Percentiles rank a stretch among this genome's conserved stretches.
Evolutionary conservation across 2,797 vertebrate genomes (phyloP).

Genomic region (Rhinophrynus dorsalis): DNA sequence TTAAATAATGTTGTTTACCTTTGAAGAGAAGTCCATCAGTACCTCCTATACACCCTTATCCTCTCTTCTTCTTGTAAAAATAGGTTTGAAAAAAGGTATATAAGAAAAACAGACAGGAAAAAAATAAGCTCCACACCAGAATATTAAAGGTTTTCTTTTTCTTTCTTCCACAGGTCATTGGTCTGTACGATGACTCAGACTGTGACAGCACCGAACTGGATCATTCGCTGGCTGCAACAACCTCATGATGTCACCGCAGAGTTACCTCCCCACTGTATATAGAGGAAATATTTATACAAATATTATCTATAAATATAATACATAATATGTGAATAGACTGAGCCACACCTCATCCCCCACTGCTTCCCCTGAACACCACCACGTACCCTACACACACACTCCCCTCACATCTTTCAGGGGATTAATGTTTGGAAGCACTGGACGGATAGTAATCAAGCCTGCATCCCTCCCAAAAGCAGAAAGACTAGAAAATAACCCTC

Average conservation of each 20-base stretch:
- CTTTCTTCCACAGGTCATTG: conserved; percentile 58
- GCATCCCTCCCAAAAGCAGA: conserved; percentile 10
- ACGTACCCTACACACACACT: neutral
- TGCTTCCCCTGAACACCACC: neutral
- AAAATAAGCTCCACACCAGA: too few species aligned
- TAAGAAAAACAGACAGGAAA: too few species aligned
- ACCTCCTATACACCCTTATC: too few species aligned
- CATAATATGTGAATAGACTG: conserved; percentile 62
- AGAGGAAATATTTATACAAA: conserved; percentile 76
- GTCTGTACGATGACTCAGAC: conserved; percentile 83
- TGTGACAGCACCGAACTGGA: conserved; percentile 87
- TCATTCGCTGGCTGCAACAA: conserved; percentile 77
- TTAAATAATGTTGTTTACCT: too few species aligned
- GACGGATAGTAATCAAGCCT: neutral
- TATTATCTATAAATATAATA: conserved; percentile 68
- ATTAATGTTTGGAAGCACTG: conserved; percentile 37
- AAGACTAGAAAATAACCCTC: neutral
- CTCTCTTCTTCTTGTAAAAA: too few species aligned
- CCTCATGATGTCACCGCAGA: conserved; percentile 72
- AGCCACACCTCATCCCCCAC: conserved; percentile 48
- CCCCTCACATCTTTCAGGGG: conserved; percentile 32
- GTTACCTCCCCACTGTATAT: conserved; percentile 56
- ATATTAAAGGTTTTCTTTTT: too few species aligned
- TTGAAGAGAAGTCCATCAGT: too few species aligned
- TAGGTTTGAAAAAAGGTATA: too few species aligned